Base-by-base conservation (phyloP, 2,888 invertebrate genomes). In the Steinernema hermaphroditum region DNA sequence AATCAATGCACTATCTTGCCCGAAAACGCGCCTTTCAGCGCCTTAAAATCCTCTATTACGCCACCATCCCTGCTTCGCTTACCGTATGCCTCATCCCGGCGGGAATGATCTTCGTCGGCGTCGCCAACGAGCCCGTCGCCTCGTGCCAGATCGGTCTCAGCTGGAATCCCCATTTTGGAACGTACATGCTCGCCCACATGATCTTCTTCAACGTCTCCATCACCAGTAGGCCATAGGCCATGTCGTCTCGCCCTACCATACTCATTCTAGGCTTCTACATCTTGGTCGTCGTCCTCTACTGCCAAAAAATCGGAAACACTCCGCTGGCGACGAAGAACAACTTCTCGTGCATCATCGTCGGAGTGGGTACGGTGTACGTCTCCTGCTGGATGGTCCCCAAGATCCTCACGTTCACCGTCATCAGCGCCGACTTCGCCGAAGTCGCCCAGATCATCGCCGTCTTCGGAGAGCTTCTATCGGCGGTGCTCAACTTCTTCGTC, bases 341-440 rank as follows among this genome's bases (percentile, higher is more conserved):
- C 62, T 62, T 62, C 32, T 12, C 32, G 1, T 16, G 16, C 16
- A 62, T 62, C 32, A 34, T 62, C 62, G 34, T 19, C 32, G 62
- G 62, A 62, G 62, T 62, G 8, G 62, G 32, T 8, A 16, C 32
- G 8, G 62, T 62, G 14, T 62, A 62, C 62, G 19, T 62, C 1
- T 32, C 6, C 62, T 62, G 62, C 32, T 62, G 62, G 62, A 62
- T 62, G 62, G 27, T 62, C 16, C 62, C 62, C 14, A 62, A 62
- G 62, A 62, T 62, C n/a, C 6, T 62, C 2, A 8, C 62, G 1
- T 62, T 62, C 32, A 14, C 19, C 16, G 29, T 62, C 62, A 32
- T 16, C 2, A 27, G 62, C 1, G 6, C 6, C 16, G 32, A 62
- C 27, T 62, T 62, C 62, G 29, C 29, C 9, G 62, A 62, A 29